Evolutionary conservation across 92 coral and sea anemone genomes (phyloP).

Genomic region (Paramuricea clavata): DNA sequence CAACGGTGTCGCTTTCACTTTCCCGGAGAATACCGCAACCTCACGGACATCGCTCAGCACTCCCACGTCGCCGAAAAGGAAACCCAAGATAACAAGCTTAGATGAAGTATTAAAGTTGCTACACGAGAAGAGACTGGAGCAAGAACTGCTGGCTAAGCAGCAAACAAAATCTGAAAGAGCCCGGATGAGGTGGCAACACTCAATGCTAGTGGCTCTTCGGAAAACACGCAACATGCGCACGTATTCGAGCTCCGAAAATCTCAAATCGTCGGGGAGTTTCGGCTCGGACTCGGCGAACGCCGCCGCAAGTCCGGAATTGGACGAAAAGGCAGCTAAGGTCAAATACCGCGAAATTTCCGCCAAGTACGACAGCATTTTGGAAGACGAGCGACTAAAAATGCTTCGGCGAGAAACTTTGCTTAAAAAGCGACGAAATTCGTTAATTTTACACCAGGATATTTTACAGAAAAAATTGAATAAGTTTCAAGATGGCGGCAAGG

Average conservation of each 20-base stretch:
- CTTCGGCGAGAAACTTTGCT: slow-evolving; percentile 85
- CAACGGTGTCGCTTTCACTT: neutral
- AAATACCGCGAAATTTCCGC: slow-evolving; percentile 73
- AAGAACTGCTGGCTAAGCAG: slow-evolving; percentile 81
- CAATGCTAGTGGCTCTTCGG: slow-evolving; percentile 85
- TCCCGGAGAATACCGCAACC: neutral
- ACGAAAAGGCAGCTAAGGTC: slow-evolving; percentile 33
- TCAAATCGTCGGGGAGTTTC: slow-evolving; percentile 24
- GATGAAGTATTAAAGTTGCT: slow-evolving; percentile 87
- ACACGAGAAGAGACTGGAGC: slow-evolving; percentile 86
- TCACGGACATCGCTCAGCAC: slow-evolving; percentile 20
- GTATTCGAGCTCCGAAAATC: slow-evolving; percentile 60
- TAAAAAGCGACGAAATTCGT: slow-evolving; percentile 89
- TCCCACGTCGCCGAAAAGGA: slow-evolving; percentile 39
- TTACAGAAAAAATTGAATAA: slow-evolving; percentile 80
- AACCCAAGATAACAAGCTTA: slow-evolving; percentile 74
- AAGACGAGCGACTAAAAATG: slow-evolving; percentile 83
- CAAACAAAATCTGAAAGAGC: slow-evolving; percentile 74
- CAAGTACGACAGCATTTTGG: slow-evolving; percentile 80
- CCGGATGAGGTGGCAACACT: slow-evolving; percentile 82
- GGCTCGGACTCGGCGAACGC: slow-evolving; percentile 44
- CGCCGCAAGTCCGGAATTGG: slow-evolving; percentile 45
- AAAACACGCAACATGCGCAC: slow-evolving; percentile 68
- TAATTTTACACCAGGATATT: slow-evolving; percentile 84
- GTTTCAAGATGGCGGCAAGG: slow-evolving; percentile 73